These are phyloP conservation scores for Synergus itoensis DNA, from an alignment of 2,888 invertebrate species.

Conservation along the genomic window DNA sequence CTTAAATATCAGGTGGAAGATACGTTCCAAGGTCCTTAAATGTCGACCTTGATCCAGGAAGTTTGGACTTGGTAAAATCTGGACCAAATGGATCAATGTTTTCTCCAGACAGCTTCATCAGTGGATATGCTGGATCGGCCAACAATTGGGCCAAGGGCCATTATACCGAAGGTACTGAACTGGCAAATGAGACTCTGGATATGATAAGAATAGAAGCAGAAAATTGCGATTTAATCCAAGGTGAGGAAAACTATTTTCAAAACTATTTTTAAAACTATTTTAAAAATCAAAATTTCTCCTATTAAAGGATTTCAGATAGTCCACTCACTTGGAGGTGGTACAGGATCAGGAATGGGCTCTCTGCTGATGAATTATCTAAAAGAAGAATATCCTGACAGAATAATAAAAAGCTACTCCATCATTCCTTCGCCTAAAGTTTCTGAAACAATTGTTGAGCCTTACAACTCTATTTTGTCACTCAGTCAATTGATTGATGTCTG, in stretches of 20 bases:
- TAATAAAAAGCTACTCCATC: slow-evolving; percentile 86
- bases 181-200: slow-evolving; percentile 90
- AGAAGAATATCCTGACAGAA: slow-evolving; percentile 90
- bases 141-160: slow-evolving; percentile 87
- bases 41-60: slow-evolving; percentile 85
- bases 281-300: slow-evolving; percentile 79
- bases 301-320: slow-evolving; percentile 84
- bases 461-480: slow-evolving; percentile 95
- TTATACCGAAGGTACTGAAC: slow-evolving; percentile 94
- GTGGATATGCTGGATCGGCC: slow-evolving; percentile 79
- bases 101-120: slow-evolving; percentile 84
- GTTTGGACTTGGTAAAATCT: slow-evolving; percentile 85
- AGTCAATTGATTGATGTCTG: slow-evolving; percentile 95
- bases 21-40: slow-evolving; percentile 84
- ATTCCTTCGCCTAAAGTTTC: slow-evolving; percentile 93
- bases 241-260: slow-evolving; percentile 75
- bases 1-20: slow-evolving; percentile 79
- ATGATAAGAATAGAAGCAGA: slow-evolving; percentile 93
- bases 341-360: slow-evolving; percentile 90
- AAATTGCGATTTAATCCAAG: slow-evolving; percentile 94
- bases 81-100: slow-evolving; percentile 84
- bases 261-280: no score
- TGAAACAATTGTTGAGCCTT: slow-evolving; percentile 95
- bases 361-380: slow-evolving; percentile 81
- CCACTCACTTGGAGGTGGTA: slow-evolving; percentile 90